Evolutionary conservation across 92 coral and sea anemone species (phyloP).

Genomic region (Epizoanthus illoricatus): DNA sequence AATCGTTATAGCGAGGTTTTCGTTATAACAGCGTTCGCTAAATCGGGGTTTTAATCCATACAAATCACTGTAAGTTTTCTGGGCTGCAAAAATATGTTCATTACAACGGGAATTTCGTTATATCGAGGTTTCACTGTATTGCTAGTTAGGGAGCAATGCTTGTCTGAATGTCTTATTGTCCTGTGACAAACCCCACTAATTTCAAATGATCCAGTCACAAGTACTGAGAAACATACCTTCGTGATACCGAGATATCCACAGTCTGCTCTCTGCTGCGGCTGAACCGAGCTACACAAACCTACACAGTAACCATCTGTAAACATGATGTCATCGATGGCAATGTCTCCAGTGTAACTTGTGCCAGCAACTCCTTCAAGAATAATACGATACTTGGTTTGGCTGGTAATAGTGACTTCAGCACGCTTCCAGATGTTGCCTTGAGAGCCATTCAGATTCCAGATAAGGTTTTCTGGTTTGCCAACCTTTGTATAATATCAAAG

Average conservation of each 20-base stretch:
- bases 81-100: too few relatives aligned
- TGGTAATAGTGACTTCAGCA: slow-evolving; percentile 80
- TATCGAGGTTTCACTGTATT: background rate
- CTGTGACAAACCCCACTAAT: slow-evolving; percentile 6
- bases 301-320: slow-evolving; percentile 82
- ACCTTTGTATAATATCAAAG: background rate
- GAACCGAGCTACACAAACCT: slow-evolving; percentile 87
- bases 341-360: slow-evolving; percentile 78
- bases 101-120: background rate
- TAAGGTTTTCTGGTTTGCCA: slow-evolving; percentile 73
- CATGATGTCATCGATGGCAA: slow-evolving; percentile 84
- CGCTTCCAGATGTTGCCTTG: slow-evolving; percentile 95
- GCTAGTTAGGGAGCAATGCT: too few relatives aligned
- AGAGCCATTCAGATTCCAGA: slow-evolving; percentile 84
- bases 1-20: too few relatives aligned
- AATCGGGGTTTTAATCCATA: too few relatives aligned
- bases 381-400: slow-evolving; percentile 54
- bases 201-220: background rate
- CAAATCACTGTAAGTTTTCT: too few relatives aligned
- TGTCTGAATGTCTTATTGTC: background rate
- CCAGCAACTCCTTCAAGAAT: slow-evolving; percentile 84
- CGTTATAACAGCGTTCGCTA: too few relatives aligned
- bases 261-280: slow-evolving; percentile 73
- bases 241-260: slow-evolving; percentile 87
- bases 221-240: slow-evolving; percentile 15